phyloP scores from a whole-genome alignment of 2,797 vertebrate genomes.

The Nannoperca australis region DNA sequence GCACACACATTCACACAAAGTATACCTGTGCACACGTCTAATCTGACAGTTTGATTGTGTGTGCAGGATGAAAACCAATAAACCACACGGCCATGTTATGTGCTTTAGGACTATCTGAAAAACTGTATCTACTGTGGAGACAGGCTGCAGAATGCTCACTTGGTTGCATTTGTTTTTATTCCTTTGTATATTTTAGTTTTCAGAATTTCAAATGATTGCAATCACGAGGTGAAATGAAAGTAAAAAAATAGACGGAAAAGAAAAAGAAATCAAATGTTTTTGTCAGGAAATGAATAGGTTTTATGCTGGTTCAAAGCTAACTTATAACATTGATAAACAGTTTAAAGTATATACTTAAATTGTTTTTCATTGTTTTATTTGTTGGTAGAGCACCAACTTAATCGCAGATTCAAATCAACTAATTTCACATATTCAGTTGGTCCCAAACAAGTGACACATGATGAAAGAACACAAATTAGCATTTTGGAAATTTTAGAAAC shows the following conservation, averaged over 20 bases:
- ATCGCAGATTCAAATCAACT: slow-evolving; percentile 20
- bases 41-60: slow-evolving; percentile 16
- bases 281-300: not conserved
- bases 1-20: no score
- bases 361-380: not conserved
- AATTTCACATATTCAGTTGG: slow-evolving; percentile 21
- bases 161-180: not conserved
- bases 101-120: not conserved
- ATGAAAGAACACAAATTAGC: slow-evolving; percentile 39
- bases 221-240: not conserved
- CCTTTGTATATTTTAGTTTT: not conserved
- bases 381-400: not conserved
- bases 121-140: not conserved
- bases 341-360: not conserved
- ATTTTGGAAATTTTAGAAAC: slow-evolving; percentile 17
- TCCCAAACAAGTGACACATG: not conserved
- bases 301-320: not conserved
- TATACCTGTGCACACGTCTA: not conserved
- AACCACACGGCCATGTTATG: not conserved
- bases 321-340: not conserved
- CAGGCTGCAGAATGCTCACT: not conserved
- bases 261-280: not conserved
- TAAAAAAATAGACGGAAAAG: not conserved
- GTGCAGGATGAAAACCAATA: not conserved
- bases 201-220: not conserved